phyloP scores from a whole-genome alignment of 2,797 vertebrate genomes.

The Pangasius macronema region DNA sequence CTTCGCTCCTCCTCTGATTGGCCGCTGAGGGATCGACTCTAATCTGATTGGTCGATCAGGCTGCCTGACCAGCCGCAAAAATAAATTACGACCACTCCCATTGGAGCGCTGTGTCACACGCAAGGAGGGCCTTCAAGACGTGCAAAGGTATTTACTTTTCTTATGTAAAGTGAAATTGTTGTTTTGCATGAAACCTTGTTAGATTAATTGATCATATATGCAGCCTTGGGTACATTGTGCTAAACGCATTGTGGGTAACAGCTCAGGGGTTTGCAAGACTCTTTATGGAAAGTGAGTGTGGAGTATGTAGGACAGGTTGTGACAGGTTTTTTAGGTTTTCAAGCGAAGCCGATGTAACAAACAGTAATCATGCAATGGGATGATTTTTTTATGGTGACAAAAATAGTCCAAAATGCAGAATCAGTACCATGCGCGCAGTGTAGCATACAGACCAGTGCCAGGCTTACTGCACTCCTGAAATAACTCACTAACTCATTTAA shows the following conservation, averaged over 20 bases:
- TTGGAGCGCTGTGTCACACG: constrained; percentile 19
- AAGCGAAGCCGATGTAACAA: not conserved
- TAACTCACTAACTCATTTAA: not conserved
- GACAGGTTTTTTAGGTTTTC: not conserved
- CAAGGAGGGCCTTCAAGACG: constrained; percentile 29
- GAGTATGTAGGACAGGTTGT: not conserved
- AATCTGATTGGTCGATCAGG: constrained; percentile 35
- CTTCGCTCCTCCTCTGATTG: not conserved
- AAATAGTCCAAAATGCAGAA: not conserved
- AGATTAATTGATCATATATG: not conserved
- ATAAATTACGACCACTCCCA: constrained; percentile 35
- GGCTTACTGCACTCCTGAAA: not conserved
- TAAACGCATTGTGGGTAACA: not conserved
- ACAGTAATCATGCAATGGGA: not conserved
- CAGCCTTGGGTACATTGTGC: not conserved
- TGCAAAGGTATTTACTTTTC: constrained; percentile 39
- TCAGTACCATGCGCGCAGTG: not conserved
- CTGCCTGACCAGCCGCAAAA: constrained; percentile 2
- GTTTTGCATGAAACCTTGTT: not conserved
- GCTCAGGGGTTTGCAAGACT: not conserved
- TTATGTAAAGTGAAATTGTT: not conserved
- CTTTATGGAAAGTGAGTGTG: not conserved
- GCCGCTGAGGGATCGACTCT: constrained; percentile 11
- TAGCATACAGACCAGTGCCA: not conserved
- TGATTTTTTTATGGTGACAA: not conserved